Base-by-base conservation (phyloP, 2,797 vertebrate species). In the Epinephelus coioides region DNA sequence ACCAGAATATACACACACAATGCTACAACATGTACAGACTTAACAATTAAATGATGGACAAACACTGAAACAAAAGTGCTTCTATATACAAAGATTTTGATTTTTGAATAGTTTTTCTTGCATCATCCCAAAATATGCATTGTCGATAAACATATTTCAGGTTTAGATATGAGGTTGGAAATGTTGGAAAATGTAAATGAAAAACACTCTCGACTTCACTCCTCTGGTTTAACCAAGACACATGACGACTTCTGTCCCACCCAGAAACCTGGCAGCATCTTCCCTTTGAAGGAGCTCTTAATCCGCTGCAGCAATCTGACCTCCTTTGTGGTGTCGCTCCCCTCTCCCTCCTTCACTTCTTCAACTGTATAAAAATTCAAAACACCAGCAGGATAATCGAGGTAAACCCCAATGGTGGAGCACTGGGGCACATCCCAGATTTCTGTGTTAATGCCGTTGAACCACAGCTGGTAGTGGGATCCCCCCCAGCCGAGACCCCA, bases 401-500 rank as follows among this genome's bases (percentile, higher is more conserved):
- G 76, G 83, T 92, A 88, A 0, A 91, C 55, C 7, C 91, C 88
- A 1, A 93, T 75, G 13, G 84, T 87, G 44, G 57, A 63, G 74
- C 46, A 71, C 44, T 86, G 66, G 23, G 89, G 86, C 40, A 87
- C 21, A 51, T 87, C 69, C 69, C 78, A 66, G 59, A 92, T 88
- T 54, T 88, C 85, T 23, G 49, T 78, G 18, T 50, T 83, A 10
- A 30, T 62, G 44, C 90, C 77, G 2, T 91, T 75, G 60, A 81
- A 87, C 90, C 89, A 90, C 69, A 82, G 2, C 65, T 92, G 91
- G 79, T 92, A 94, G 61, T 86, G 81, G 13, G 88, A 91, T 30
- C 90, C 92, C 0, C 85, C 81, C 90, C 92, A 93, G 3, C 92
- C 92, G 0, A 95, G 51, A 64, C 89, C 90, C 92, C 90, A 94